Evolutionary conservation across 1,140 invertebrate genomes (phyloP).

Genomic region (Chironomus tepperi): DNA sequence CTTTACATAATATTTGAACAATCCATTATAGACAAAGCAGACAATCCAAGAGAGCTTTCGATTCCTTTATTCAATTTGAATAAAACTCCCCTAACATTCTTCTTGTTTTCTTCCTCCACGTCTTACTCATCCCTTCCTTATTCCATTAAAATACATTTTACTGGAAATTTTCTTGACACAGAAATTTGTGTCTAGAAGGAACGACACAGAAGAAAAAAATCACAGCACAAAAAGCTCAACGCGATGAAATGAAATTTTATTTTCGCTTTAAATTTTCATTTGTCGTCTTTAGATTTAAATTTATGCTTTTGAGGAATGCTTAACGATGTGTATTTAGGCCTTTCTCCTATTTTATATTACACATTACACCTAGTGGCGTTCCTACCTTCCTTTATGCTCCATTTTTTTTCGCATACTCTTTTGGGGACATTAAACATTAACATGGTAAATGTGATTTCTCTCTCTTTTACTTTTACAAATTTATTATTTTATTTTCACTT

Average conservation of each 20-base stretch:
- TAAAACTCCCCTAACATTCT: neutral
- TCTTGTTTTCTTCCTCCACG: neutral
- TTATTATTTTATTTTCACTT: too few relatives aligned
- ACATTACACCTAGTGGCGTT: too few relatives aligned
- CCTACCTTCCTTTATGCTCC: neutral
- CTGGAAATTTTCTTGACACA: neutral
- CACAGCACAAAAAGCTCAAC: neutral
- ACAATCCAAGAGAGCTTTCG: too few relatives aligned
- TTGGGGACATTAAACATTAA: neutral
- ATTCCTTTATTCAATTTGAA: neutral
- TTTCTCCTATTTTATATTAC: neutral
- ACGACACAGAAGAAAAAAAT: neutral
- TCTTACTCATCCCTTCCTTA: too few relatives aligned
- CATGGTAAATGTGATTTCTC: too few relatives aligned
- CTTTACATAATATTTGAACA: too few relatives aligned
- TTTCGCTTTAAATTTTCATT: conserved; percentile 14
- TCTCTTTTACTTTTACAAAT: too few relatives aligned
- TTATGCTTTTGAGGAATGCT: conserved; percentile 8
- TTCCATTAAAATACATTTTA: neutral
- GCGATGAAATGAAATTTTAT: conserved; percentile 14
- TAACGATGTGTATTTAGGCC: conserved; percentile 1
- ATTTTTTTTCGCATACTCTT: neutral
- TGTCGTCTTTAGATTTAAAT: conserved; percentile 9
- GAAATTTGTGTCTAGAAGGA: neutral
- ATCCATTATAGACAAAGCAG: too few relatives aligned